Evolutionary conservation across 2,113 vertebrate genomes (phyloP).

Genomic region (Sander lucioperca): DNA sequence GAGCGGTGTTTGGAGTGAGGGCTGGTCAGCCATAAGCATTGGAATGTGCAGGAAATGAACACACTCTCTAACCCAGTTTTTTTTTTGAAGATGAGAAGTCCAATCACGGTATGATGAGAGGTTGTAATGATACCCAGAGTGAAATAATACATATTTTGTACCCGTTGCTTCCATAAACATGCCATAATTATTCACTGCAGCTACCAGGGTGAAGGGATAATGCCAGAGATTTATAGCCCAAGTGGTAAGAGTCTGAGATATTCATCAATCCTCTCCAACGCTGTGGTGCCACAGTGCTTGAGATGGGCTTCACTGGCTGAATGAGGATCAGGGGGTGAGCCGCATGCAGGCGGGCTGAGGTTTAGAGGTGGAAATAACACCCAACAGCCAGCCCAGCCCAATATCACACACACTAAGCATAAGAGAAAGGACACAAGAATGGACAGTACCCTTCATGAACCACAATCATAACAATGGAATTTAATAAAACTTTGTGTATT

Average conservation of each 20-base stretch:
- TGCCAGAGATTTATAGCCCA: slow-evolving; percentile 81
- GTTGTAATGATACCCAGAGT: slow-evolving; percentile 50
- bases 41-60: slow-evolving; percentile 15
- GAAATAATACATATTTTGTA: slow-evolving; percentile 72
- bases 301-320: slow-evolving; percentile 67
- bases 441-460: slow-evolving; percentile 65
- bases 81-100: slow-evolving; percentile 39
- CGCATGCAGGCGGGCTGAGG: slow-evolving; percentile 57
- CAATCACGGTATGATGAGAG: slow-evolving; percentile 53
- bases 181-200: slow-evolving; percentile 76
- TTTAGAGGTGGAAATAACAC: slow-evolving; percentile 57
- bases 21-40: slow-evolving; percentile 20
- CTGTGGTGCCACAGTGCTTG: slow-evolving; percentile 61
- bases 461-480: slow-evolving; percentile 73
- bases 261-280: slow-evolving; percentile 71
- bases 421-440: slow-evolving; percentile 54
- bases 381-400: slow-evolving; percentile 20
- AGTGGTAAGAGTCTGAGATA: slow-evolving; percentile 72
- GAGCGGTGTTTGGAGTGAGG: background rate
- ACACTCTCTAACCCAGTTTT: slow-evolving; percentile 14
- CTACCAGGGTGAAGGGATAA: slow-evolving; percentile 67
- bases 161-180: slow-evolving; percentile 78
- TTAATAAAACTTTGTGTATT: slow-evolving; percentile 79
- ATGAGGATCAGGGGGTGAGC: slow-evolving; percentile 73
- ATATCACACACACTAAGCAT: slow-evolving; percentile 21